phyloP scores from a whole-genome alignment of 2,797 vertebrate species.

The Sebastes melanostomus region DNA sequence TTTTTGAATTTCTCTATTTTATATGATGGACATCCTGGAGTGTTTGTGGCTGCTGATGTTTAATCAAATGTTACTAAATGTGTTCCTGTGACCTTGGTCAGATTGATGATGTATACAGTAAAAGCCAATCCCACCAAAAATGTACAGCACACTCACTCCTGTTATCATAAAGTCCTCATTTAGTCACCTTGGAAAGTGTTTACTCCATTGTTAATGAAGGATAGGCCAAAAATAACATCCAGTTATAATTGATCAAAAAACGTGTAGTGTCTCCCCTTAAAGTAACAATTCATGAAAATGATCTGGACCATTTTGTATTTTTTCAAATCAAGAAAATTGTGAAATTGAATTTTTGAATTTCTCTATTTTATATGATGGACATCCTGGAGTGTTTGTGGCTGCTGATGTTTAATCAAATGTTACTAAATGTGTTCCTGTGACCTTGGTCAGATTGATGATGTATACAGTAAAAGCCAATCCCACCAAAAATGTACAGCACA shows the following conservation, averaged over 20 bases:
- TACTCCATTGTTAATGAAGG: not conserved
- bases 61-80: not conserved
- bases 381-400: too few relatives aligned
- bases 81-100: slow-evolving; percentile 12
- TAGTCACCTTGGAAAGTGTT: not conserved
- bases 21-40: not conserved
- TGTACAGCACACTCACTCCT: not conserved
- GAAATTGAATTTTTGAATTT: too few relatives aligned
- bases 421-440: too few relatives aligned
- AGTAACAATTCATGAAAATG: too few relatives aligned
- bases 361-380: too few relatives aligned
- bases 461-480: too few relatives aligned
- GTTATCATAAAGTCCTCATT: not conserved
- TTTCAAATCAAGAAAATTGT: too few relatives aligned
- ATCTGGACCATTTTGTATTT: too few relatives aligned
- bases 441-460: too few relatives aligned
- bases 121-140: not conserved
- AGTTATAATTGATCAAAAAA: not conserved
- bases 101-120: not conserved
- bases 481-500: too few relatives aligned
- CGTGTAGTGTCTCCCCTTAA: too few relatives aligned
- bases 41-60: not conserved
- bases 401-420: too few relatives aligned
- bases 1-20: not conserved
- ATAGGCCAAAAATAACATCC: not conserved